phyloP scores from a whole-genome alignment of 2,888 invertebrate genomes.

The Ditula angustiorana region DNA sequence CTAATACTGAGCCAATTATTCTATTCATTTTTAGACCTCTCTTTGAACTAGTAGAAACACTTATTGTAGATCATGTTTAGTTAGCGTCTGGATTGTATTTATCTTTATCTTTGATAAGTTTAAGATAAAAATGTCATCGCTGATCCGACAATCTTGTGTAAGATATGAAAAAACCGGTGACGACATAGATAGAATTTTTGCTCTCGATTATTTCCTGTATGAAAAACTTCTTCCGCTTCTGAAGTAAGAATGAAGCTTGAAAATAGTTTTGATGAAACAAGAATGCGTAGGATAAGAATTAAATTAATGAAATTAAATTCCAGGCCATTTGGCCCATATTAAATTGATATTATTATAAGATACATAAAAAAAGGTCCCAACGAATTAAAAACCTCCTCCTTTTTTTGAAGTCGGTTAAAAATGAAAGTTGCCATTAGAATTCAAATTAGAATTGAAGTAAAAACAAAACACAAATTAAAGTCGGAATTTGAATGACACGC shows the following conservation, averaged over 20 bases:
- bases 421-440: too few relatives aligned
- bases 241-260: background rate
- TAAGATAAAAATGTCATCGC: conserved; percentile 9
- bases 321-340: too few relatives aligned
- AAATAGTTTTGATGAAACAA: background rate
- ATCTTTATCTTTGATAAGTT: conserved; percentile 17
- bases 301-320: too few relatives aligned
- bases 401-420: too few relatives aligned
- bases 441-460: too few relatives aligned
- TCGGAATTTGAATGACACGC: too few relatives aligned
- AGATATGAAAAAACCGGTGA: background rate
- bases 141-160: background rate
- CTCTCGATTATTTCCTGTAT: background rate
- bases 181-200: background rate
- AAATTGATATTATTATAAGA: too few relatives aligned
- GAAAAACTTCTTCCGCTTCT: background rate
- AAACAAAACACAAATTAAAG: too few relatives aligned
- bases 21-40: conserved; percentile 49
- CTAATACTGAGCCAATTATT: conserved; percentile 44
- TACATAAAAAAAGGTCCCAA: too few relatives aligned
- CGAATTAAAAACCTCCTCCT: too few relatives aligned
- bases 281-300: too few relatives aligned
- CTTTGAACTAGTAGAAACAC: background rate
- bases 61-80: conserved; percentile 20
- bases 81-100: conserved; percentile 6